phyloP scores from a whole-genome alignment of 2,888 invertebrate genomes.

The Pachymerium ferrugineum region DNA sequence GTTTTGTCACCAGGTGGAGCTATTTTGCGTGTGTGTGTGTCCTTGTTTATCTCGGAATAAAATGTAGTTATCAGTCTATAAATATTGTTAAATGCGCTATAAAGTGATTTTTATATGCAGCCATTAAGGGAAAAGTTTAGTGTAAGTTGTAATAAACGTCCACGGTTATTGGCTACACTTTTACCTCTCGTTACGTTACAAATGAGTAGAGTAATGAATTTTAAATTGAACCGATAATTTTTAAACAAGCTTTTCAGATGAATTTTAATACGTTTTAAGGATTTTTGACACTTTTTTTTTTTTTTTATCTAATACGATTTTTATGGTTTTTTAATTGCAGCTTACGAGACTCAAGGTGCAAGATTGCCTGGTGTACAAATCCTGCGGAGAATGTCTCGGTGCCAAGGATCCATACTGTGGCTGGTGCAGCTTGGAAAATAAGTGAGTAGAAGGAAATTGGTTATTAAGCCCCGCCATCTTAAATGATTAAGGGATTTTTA shows the following conservation, averaged over 20 bases:
- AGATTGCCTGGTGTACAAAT: slow-evolving; percentile 84
- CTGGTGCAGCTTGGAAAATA: slow-evolving; percentile 94
- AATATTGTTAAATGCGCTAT: slow-evolving; percentile 11
- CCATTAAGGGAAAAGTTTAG: slow-evolving; percentile 22
- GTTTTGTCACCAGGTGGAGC: background rate
- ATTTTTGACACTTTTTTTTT: background rate
- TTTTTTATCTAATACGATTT: background rate
- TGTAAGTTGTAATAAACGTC: slow-evolving; percentile 11
- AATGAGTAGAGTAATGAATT: slow-evolving; percentile 5
- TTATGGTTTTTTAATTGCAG: slow-evolving; percentile 45
- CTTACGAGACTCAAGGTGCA: slow-evolving; percentile 87
- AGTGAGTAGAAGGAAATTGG: slow-evolving; percentile 52
- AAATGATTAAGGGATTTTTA: background rate
- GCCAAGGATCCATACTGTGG: slow-evolving; percentile 96
- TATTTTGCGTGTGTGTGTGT: slow-evolving; percentile 10
- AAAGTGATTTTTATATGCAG: slow-evolving; percentile 24
- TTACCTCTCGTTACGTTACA: too few species aligned
- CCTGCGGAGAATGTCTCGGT: slow-evolving; percentile 84
- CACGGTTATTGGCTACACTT: slow-evolving; percentile 4
- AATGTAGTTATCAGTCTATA: slow-evolving; percentile 20
- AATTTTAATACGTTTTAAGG: background rate
- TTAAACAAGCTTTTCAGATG: background rate
- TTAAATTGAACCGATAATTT: background rate
- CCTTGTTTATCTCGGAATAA: background rate
- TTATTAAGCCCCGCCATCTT: too few species aligned